These are phyloP conservation scores for Castor canadensis DNA, from an alignment of 2,113 vertebrate species.

Conservation along the genomic window DNA sequence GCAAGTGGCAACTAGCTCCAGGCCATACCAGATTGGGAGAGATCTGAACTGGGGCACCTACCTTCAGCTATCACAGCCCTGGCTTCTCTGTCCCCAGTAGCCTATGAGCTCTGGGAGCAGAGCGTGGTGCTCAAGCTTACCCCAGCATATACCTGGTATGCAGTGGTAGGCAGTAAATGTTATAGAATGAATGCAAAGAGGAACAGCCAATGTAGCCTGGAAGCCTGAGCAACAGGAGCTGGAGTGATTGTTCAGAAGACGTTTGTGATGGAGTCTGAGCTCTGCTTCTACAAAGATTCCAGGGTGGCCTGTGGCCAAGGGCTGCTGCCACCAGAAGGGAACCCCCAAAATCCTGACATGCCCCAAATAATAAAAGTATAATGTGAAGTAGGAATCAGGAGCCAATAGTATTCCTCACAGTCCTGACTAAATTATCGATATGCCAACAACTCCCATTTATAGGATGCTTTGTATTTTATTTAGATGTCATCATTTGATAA, in stretches of 20 bases:
- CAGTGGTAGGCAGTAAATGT: background rate
- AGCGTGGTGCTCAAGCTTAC: background rate
- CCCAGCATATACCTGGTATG: no score
- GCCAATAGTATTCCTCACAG: background rate
- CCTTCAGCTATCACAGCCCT: accelerated
- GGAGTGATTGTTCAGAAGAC: accelerated
- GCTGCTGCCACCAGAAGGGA: background rate
- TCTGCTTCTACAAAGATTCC: no score
- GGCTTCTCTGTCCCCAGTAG: background rate
- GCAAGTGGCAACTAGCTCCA: accelerated
- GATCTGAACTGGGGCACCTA: background rate
- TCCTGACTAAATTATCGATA: background rate
- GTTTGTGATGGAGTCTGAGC: background rate
- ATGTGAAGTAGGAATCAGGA: background rate
- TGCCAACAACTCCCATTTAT: background rate
- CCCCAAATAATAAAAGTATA: no score
- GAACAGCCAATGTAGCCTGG: background rate
- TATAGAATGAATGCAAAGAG: background rate
- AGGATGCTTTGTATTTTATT: background rate
- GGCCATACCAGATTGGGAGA: background rate
- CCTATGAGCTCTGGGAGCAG: background rate
- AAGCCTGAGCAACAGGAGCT: background rate
- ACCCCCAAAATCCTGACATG: background rate
- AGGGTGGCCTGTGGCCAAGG: background rate
- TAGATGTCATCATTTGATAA: background rate